Conservation (phyloP, 2,888 invertebrate species). For the Orchestes rusci region DNA sequence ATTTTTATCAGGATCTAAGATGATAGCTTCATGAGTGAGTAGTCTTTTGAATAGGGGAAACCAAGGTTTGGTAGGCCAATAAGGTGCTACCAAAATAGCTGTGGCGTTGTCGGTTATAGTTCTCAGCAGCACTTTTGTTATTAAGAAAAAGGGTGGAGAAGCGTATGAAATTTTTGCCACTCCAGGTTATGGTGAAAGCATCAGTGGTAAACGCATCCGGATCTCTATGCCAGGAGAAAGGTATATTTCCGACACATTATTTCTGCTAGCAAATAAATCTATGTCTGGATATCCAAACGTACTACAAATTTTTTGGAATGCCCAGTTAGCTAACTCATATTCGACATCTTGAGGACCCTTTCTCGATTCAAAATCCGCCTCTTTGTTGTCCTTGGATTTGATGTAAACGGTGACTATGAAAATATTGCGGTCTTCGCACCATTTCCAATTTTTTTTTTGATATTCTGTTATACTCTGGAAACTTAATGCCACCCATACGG, state of each 20-base stretch:
- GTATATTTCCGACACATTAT: too few relatives aligned
- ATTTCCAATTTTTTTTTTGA: conserved; percentile 9
- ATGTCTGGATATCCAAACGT: conserved; percentile 3
- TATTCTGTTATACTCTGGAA: conserved; percentile 4
- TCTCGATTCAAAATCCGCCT: conserved; percentile 15
- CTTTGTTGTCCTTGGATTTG: conserved; percentile 10
- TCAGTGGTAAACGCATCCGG: conserved; percentile 3
- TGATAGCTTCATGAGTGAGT: too few relatives aligned
- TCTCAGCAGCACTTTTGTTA: conserved; percentile 7
- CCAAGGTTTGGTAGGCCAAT: conserved; percentile 9
- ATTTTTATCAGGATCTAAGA: conserved; percentile 4
- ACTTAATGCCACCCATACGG: conserved; percentile 7
- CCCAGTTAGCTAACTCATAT: conserved; percentile 2
- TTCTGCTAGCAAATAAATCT: conserved; percentile 12
- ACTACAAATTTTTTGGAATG: neutral
- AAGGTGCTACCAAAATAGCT: conserved; percentile 5
- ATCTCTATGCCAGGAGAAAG: conserved; percentile 4
- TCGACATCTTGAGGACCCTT: conserved; percentile 1
- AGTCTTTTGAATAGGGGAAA: conserved; percentile 1
- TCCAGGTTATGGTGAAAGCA: conserved; percentile 3
- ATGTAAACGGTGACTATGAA: conserved; percentile 13
- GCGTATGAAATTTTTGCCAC: conserved; percentile 4
- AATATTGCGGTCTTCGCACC: conserved; percentile 12
- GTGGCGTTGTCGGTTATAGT: conserved; percentile 10
- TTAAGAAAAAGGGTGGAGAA: conserved; percentile 10